Evolutionary conservation across 2,888 invertebrate species (phyloP).

Genomic region (Temnothorax rugatulus): DNA sequence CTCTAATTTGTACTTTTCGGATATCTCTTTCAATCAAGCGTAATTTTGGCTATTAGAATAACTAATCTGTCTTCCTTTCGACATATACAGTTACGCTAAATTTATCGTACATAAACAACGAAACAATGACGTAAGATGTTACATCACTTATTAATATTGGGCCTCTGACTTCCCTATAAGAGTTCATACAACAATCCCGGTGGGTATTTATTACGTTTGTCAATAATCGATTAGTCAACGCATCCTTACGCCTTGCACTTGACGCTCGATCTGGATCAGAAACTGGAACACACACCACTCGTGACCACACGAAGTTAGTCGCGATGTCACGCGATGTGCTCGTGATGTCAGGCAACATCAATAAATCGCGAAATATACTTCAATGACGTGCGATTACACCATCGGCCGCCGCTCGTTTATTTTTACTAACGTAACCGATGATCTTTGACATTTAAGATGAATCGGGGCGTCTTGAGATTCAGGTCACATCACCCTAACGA

Average conservation of each 20-base stretch:
- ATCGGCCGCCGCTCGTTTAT: constrained; percentile 10
- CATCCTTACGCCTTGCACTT: constrained; percentile 38
- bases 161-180: not conserved
- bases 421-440: constrained; percentile 22
- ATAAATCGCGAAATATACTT: constrained; percentile 30
- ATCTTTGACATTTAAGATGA: constrained; percentile 40
- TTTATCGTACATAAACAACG: not conserved
- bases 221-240: constrained; percentile 44
- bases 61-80: not conserved
- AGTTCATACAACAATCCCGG: not conserved
- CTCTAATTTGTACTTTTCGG: not conserved
- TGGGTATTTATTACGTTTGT: constrained; percentile 19
- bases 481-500: not conserved
- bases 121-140: constrained; percentile 20
- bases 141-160: constrained; percentile 1
- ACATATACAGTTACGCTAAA: not conserved
- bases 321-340: constrained; percentile 16
- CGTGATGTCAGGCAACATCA: constrained; percentile 31
- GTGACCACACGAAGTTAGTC: not conserved
- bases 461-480: constrained; percentile 12
- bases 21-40: not conserved
- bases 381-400: constrained; percentile 24
- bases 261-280: constrained; percentile 15
- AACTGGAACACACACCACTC: not conserved
- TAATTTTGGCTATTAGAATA: not conserved